Base-by-base conservation (phyloP, 2,888 invertebrate genomes). In the Netelia melanura region DNA sequence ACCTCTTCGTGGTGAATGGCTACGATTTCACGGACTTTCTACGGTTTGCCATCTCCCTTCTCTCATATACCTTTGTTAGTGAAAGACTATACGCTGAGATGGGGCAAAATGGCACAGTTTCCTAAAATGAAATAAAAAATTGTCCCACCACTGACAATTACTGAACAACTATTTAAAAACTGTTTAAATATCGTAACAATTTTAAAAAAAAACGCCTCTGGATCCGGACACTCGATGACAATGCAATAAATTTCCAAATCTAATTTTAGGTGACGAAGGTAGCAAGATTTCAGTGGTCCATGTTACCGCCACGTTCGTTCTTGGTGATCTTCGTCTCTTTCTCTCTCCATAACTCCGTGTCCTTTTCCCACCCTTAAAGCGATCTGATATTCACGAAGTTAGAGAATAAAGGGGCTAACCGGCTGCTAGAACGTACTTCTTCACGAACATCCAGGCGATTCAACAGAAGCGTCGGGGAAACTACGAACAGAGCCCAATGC, bases 351-450 rank as follows among this genome's bases (percentile, higher is more conserved):
- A 64, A 52, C 52, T 43, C 38, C 30, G 5, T 25, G 56, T 67
- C 61, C 76, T 84, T 71, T 74, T 67, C 77, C 38, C 81, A 56
- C 81, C 72, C 25, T 23, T 78, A 68, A 82, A 83, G 70, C 78
- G 82, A 91, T 90, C 90, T 86, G 89, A 90, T 90, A 91, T 91
- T 90, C 87, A 83, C 86, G 74, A 87, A 90, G 87, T 90, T 89
- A 38, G 80, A 71, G 64, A 85, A 83, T 76, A 71, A 75, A 83
- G 85, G 77, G 80, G 74, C 81, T 84, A 84, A 68, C 84, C 76
- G 72, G 61, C 56, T 75, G 65, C 64, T 21, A 77, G 70, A 17
- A 71, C 71, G 80, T 72, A 80, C 72, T 81, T 79, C 81, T 77
- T 84, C 76, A 72, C 81, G 44, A 71, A 72, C 71, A 72, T 79